Conservation (phyloP, 2,888 invertebrate genomes). For the Dilophus febrilis region DNA sequence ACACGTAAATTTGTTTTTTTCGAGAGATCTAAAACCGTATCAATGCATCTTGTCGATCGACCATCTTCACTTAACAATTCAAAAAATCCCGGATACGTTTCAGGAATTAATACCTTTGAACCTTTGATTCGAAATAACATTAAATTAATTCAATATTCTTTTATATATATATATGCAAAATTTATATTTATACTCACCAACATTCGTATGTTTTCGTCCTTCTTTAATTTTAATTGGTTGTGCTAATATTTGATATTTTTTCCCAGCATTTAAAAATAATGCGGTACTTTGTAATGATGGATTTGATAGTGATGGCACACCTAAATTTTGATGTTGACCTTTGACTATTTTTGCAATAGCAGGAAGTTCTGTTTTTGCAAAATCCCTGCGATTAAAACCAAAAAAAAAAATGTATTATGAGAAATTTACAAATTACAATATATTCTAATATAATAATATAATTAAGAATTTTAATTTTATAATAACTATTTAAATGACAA, state of each 20-base stretch:
- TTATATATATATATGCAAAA: background rate
- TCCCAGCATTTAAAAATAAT: conserved; percentile 67
- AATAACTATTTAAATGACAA: no score
- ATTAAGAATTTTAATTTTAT: no score
- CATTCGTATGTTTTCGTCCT: conserved; percentile 62
- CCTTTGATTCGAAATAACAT: conserved; percentile 22
- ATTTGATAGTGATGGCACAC: conserved; percentile 73
- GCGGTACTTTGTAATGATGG: conserved; percentile 77
- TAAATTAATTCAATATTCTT: no score
- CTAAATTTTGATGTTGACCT: conserved; percentile 83
- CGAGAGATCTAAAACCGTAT: conserved; percentile 70
- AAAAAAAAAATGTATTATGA: no score
- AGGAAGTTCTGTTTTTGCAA: conserved; percentile 57
- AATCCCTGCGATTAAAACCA: conserved; percentile 27
- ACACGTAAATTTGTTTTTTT: conserved; percentile 40
- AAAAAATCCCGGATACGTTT: conserved; percentile 81
- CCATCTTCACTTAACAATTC: conserved; percentile 90
- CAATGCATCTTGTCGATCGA: conserved; percentile 73
- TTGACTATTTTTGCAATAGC: conserved; percentile 82
- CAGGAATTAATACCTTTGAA: conserved; percentile 75
- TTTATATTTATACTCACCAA: conserved; percentile 23
- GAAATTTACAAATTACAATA: no score
- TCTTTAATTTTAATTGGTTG: conserved; percentile 83
- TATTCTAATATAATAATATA: no score
- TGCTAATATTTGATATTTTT: conserved; percentile 70